Evolutionary conservation across 2,113 vertebrate genomes (phyloP), one percentile per base, ranked within the genome.

Genomic region (Lagopus leucura): DNA sequence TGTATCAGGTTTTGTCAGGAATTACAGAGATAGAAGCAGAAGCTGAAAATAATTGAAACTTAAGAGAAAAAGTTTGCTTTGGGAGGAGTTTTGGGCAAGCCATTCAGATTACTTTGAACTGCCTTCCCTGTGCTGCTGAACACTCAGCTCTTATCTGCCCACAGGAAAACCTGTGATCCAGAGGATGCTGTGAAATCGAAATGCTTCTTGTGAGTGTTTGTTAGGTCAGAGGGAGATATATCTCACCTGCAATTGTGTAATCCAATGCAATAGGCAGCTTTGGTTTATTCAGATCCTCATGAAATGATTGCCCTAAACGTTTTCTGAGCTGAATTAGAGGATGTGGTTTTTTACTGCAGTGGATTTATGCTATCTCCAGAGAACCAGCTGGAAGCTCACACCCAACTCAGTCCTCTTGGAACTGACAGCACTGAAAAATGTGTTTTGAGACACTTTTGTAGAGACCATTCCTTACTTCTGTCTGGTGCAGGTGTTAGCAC

Each of bases 341-440:
- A 57, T 25, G 38, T 25, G 7, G 34, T 58, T 45, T 92, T 87
- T 91, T 65, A 61, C 61, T 81, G 81, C 47, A 52, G 60, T 19
- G 70, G 83, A 57, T 67, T 94, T 76, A 38, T 15, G 18, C 58
- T 92, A 63, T 95, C 94, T 95, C 65, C 48, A 92, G 89, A 79
- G 91, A 76, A 28, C 28, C 89, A 89, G 86, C 67, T 95, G 89
- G 61, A 61, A 69, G 83, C 82, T 93, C 92, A 70, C 54, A 58
- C 61, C 77, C 73, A 69, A 0, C n/a, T 3, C 30, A 74, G 17
- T 61, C 52, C 57, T 90, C 5, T 21, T 50, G 64, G 57, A 78
- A 86, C 42, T 78, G 77, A n/a, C 15, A 65, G 66, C 69, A 60
- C 34, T 64, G 52, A 45, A 52, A 65, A 55, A 48, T 11, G 15